These are phyloP conservation scores for Calliphora vomitoria DNA, from an alignment of 2,888 invertebrate species.

Conservation along the genomic window DNA sequence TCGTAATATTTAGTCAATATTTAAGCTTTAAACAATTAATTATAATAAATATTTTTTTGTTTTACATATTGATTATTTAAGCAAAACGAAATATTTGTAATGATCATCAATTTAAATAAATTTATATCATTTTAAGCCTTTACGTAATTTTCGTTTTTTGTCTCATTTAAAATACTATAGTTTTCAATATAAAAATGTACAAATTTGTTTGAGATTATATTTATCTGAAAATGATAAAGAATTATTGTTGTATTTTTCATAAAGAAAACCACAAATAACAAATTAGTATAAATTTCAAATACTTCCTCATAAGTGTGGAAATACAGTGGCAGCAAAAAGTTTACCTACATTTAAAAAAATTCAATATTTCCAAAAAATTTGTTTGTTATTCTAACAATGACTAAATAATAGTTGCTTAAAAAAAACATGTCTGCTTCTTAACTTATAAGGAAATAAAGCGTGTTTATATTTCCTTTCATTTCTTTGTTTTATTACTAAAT, in stretches of 20 bases:
- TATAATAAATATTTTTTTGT: not conserved
- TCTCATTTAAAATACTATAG: too few species aligned
- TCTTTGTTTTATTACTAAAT: too few species aligned
- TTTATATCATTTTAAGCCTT: slow-evolving; percentile 46
- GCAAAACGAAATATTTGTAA: slow-evolving; percentile 4
- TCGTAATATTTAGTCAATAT: not conserved
- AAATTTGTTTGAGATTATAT: slow-evolving; percentile 23
- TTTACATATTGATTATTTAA: slow-evolving; percentile 29
- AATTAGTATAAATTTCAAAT: slow-evolving; percentile 25
- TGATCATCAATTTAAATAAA: slow-evolving; percentile 61
- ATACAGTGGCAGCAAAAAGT: slow-evolving; percentile 3
- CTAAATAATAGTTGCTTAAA: too few species aligned
- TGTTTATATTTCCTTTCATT: too few species aligned
- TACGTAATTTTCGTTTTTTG: slow-evolving; percentile 1
- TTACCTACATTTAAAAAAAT: not conserved
- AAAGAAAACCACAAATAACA: slow-evolving; percentile 20
- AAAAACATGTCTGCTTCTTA: too few species aligned
- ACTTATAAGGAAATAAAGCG: too few species aligned
- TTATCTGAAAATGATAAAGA: slow-evolving; percentile 40
- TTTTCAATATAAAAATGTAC: not conserved
- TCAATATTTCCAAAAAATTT: too few species aligned
- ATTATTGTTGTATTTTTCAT: not conserved
- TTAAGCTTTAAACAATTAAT: not conserved
- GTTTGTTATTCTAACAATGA: too few species aligned
- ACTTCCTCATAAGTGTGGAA: slow-evolving; percentile 28